Evolutionary conservation across 2,888 invertebrate genomes (phyloP).

Genomic region (Romanomermis culicivorax): DNA sequence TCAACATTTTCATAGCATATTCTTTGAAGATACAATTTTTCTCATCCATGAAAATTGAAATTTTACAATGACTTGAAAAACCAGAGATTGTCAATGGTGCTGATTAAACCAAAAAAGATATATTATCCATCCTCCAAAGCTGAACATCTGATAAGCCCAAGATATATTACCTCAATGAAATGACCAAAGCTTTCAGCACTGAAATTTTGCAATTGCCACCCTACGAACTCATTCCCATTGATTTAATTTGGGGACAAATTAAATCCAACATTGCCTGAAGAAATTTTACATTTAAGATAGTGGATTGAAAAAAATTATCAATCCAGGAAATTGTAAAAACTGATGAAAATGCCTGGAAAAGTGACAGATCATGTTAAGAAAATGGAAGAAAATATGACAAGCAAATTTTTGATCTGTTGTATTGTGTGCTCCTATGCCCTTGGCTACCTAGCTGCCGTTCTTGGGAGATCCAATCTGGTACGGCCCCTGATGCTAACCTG

Average conservation of each 20-base stretch:
- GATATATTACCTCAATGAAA: no score
- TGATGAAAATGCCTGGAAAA: neutral
- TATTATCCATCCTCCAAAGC: neutral
- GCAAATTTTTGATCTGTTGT: no score
- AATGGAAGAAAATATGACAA: no score
- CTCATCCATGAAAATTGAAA: neutral
- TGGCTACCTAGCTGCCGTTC: no score
- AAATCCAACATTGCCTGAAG: neutral
- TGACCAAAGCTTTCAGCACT: neutral
- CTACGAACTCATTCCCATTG: neutral
- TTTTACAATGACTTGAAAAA: neutral
- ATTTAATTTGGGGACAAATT: neutral
- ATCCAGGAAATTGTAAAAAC: neutral
- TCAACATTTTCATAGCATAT: no score
- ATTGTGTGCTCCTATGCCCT: no score
- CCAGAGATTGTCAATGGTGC: neutral
- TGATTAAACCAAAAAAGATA: neutral
- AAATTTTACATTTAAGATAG: neutral
- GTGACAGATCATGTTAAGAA: neutral
- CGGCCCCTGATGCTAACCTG: no score
- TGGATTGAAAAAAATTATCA: neutral
- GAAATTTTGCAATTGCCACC: neutral
- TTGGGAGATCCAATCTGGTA: no score
- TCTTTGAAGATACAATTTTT: no score
- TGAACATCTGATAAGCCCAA: no score